Evolutionary conservation across 2,113 vertebrate species (phyloP), one percentile per base, ranked within the genome.

Genomic region (Danionella cerebrum): DNA sequence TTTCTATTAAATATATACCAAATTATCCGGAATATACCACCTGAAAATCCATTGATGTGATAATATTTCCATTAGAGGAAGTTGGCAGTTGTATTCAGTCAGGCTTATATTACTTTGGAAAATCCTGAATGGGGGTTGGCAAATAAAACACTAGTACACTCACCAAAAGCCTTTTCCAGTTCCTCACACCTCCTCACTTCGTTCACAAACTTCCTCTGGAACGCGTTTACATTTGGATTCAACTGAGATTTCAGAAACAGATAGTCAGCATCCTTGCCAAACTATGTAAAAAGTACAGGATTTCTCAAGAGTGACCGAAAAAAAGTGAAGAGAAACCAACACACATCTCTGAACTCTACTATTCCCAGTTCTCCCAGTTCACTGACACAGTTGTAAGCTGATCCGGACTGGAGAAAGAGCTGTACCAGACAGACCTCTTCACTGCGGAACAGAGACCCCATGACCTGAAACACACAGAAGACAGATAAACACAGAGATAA

Each of bases 131-230:
- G n/a, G n/a, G n/a, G n/a, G n/a, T n/a, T n/a, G n/a, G n/a, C n/a
- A n/a, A n/a, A n/a, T n/a, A n/a, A 42, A 44, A 44, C 14, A 19
- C 16, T 19, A 14, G 18, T 14, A 18, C n/a, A 84, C 90, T 89
- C 78, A 93, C 91, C 77, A 59, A 93, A 91, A 1, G 85, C 90
- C 47, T 89, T 91, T 77, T 92, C 91, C 84, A 93, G 86, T 58
- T 93, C 91, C 67, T 93, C 91, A 0, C 91, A 92, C 59, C 91
- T 89, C 9, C 88, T 84, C 8, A 93, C 81, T 5, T 93, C 91
- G 0, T 78, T 88, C 71, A 93, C 91, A 29, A 90, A 93, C 62
- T 89, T 91, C 63, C 91, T 85, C 83, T 93, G 91, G 83, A 93
- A 93, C 41, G 88, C 84, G 0, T 83, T 92, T 35, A 92, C 86